Conservation (phyloP, 2,797 vertebrate species). For the Labroides dimidiatus region DNA sequence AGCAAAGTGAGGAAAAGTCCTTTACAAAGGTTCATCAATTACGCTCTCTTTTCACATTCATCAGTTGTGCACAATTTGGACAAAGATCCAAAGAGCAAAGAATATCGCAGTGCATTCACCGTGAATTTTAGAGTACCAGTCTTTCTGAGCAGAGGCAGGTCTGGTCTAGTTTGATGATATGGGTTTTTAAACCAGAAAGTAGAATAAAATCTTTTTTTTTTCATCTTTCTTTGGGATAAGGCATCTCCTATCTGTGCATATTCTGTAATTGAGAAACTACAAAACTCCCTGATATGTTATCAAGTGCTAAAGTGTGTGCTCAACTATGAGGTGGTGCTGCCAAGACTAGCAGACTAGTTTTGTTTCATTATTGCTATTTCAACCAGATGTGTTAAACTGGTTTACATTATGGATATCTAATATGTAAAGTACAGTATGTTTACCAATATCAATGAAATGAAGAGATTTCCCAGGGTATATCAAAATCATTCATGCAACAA, state of each 20-base stretch:
- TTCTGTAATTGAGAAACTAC: conserved; percentile 77
- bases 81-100: conserved; percentile 83
- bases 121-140: conserved; percentile 88
- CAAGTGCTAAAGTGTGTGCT: conserved; percentile 80
- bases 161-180: conserved; percentile 46
- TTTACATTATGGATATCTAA: conserved; percentile 63
- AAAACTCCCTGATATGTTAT: conserved; percentile 86
- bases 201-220: conserved; percentile 46
- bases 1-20: conserved; percentile 94
- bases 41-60: conserved; percentile 94
- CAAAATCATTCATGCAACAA: conserved; percentile 54
- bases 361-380: conserved; percentile 84
- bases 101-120: conserved; percentile 88
- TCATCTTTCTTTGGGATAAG: conserved; percentile 84
- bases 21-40: conserved; percentile 89
- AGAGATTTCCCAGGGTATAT: conserved; percentile 46
- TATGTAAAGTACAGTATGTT: conserved; percentile 46
- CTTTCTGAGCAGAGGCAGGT: conserved; percentile 62
- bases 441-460: conserved; percentile 55
- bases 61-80: conserved; percentile 87
- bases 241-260: conserved; percentile 84
- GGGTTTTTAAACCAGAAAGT: conserved; percentile 52
- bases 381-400: conserved; percentile 73
- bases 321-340: conserved; percentile 74
- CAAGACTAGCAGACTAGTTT: conserved; percentile 51